Percentiles rank a stretch among this genome's conserved stretches.
phyloP scores from a whole-genome alignment of 2,113 vertebrate species.

The Lophius piscatorius region DNA sequence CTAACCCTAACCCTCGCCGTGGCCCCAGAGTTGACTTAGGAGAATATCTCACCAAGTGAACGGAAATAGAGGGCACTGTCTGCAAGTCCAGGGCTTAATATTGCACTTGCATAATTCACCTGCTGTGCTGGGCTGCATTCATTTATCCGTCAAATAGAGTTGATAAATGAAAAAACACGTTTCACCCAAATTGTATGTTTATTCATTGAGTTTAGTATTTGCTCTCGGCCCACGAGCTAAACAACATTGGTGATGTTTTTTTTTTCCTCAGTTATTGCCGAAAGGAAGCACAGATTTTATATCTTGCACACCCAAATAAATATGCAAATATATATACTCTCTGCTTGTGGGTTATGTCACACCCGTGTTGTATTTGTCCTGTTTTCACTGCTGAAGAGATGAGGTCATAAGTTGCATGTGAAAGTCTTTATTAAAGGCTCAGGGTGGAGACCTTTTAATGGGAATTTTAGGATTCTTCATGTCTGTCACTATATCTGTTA shows the following conservation, averaged over 20 bases:
- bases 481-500: not conserved
- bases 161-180: conserved; percentile 79
- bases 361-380: not conserved
- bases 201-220: conserved; percentile 78
- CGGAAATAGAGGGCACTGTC: conserved; percentile 64
- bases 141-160: conserved; percentile 76
- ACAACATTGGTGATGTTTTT: conserved; percentile 55
- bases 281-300: conserved; percentile 22
- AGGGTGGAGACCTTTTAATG: no score
- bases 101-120: conserved; percentile 78
- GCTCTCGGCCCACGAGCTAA: conserved; percentile 59
- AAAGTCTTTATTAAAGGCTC: no score
- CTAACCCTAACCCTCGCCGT: conserved; percentile 4
- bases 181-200: conserved; percentile 77
- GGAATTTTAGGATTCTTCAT: conserved; percentile 11
- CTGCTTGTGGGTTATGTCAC: not conserved
- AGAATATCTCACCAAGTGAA: conserved; percentile 62
- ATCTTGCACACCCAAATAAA: conserved; percentile 35
- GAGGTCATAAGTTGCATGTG: not conserved
- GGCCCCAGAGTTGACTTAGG: conserved; percentile 39
- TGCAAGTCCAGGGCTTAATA: conserved; percentile 62
- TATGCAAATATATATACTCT: conserved; percentile 33
- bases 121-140: conserved; percentile 80
- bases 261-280: conserved; percentile 47
- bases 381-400: not conserved